Evolutionary conservation across 1,140 invertebrate species (phyloP).

Genomic region (Linepithema humile): DNA sequence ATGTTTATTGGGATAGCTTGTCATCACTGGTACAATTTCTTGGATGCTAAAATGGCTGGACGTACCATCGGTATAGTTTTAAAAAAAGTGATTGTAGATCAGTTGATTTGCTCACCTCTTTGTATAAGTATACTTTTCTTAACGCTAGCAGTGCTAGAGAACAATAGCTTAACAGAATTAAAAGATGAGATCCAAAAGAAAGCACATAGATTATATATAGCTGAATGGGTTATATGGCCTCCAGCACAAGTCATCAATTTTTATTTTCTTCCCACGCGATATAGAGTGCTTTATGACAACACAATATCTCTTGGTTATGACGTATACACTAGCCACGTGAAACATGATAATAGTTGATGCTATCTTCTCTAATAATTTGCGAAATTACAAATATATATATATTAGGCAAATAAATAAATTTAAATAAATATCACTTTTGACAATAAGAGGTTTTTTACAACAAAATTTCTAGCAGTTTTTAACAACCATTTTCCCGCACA

Average conservation of each 20-base stretch:
- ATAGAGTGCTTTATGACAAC: constrained; percentile 95
- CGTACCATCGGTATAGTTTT: constrained; percentile 88
- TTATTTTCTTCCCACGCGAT: constrained; percentile 93
- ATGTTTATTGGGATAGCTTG: constrained; percentile 92
- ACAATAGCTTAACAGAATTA: constrained; percentile 86
- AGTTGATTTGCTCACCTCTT: constrained; percentile 94
- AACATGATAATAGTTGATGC: constrained; percentile 83
- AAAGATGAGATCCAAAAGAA: constrained; percentile 91
- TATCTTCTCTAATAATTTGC: constrained; percentile 6
- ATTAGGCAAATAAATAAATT: no score
- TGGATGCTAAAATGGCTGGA: constrained; percentile 90
- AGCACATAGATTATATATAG: constrained; percentile 91
- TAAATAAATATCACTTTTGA: no score
- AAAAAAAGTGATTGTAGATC: constrained; percentile 95
- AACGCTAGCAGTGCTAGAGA: constrained; percentile 90
- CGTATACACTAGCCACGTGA: constrained; percentile 96
- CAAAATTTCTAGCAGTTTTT: no score
- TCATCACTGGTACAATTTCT: constrained; percentile 92
- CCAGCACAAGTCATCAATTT: constrained; percentile 95
- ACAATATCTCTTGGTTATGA: constrained; percentile 96
- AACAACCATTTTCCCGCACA: no score
- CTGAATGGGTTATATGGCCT: constrained; percentile 93
- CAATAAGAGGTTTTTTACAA: no score
- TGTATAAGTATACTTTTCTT: constrained; percentile 93
- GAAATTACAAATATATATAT: constrained; percentile 27